These are phyloP conservation scores for Acanthochromis polyacanthus DNA, from an alignment of 2,113 vertebrate genomes.

Conservation along the genomic window DNA sequence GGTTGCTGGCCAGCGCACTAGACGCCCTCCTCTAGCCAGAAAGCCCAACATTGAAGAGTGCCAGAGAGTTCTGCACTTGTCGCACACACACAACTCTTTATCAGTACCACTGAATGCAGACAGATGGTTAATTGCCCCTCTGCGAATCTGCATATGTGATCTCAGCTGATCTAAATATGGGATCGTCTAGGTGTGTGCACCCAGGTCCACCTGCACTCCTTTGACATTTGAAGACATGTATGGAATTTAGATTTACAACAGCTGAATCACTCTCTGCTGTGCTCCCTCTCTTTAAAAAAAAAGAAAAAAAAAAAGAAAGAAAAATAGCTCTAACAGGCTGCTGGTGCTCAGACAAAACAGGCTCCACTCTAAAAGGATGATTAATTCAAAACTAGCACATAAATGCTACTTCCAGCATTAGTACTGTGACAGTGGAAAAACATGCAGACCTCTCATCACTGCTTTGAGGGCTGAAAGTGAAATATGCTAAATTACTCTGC, in stretches of 20 bases:
- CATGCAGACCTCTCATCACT: slow-evolving; percentile 60
- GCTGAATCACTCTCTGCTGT: neutral
- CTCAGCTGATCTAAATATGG: slow-evolving; percentile 46
- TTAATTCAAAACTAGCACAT: slow-evolving; percentile 56
- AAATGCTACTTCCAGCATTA: slow-evolving; percentile 42
- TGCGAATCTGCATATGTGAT: slow-evolving; percentile 30
- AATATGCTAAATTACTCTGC: slow-evolving; percentile 66
- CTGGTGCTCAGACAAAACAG: slow-evolving; percentile 35
- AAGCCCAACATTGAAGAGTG: slow-evolving; percentile 42
- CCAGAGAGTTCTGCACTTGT: slow-evolving; percentile 49
- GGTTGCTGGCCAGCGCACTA: slow-evolving; percentile 54
- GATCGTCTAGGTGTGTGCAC: slow-evolving; percentile 16
- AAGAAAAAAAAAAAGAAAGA: neutral
- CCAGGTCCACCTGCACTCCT: slow-evolving; percentile 36
- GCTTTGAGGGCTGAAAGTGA: slow-evolving; percentile 57
- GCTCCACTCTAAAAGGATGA: slow-evolving; percentile 45
- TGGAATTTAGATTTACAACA: slow-evolving; percentile 32
- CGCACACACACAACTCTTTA: slow-evolving; percentile 39
- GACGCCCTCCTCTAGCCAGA: slow-evolving; percentile 57
- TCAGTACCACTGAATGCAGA: slow-evolving; percentile 53
- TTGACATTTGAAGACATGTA: slow-evolving; percentile 35
- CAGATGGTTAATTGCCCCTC: slow-evolving; percentile 73
- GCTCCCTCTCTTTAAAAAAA: neutral
- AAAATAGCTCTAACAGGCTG: neutral
- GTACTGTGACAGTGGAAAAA: slow-evolving; percentile 45